A percentile compares a stretch with the other conserved stretches of the same genome.
Evolutionary conservation across 2,113 vertebrate species (phyloP).

Genomic region (Butorides virescens): DNA sequence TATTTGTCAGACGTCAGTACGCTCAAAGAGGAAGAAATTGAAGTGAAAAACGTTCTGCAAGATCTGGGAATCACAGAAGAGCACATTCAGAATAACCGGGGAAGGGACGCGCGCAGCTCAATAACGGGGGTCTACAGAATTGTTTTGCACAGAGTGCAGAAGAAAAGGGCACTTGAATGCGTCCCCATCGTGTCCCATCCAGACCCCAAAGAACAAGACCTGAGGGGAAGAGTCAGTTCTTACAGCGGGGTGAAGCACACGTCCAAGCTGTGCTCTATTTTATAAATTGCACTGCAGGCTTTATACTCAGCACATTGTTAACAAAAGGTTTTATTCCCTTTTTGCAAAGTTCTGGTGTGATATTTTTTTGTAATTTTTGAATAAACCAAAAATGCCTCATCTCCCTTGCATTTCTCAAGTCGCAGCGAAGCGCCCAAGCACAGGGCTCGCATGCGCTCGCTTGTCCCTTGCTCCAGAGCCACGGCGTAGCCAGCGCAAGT

Average conservation of each 20-base stretch:
- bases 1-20: slow-evolving; percentile 75
- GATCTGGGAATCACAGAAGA: slow-evolving; percentile 87
- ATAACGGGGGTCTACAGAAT: slow-evolving; percentile 93
- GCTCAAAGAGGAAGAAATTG: slow-evolving; percentile 84
- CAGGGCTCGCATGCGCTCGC: not conserved
- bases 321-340: slow-evolving; percentile 43
- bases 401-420: not conserved
- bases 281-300: slow-evolving; percentile 75
- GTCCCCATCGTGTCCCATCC: slow-evolving; percentile 75
- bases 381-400: slow-evolving; percentile 68
- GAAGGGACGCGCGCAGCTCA: slow-evolving; percentile 86
- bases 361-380: slow-evolving; percentile 72
- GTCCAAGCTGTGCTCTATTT: slow-evolving; percentile 92
- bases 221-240: slow-evolving; percentile 77
- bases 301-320: not conserved
- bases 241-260: slow-evolving; percentile 85
- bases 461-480: not conserved
- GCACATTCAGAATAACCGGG: slow-evolving; percentile 89
- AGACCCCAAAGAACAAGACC: slow-evolving; percentile 68
- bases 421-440: not conserved
- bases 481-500: not conserved
- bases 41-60: slow-evolving; percentile 83
- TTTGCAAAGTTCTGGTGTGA: not conserved
- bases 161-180: slow-evolving; percentile 80
- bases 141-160: slow-evolving; percentile 88